phyloP scores from a whole-genome alignment of 2,888 invertebrate species.

The Auanema sp. region DNA sequence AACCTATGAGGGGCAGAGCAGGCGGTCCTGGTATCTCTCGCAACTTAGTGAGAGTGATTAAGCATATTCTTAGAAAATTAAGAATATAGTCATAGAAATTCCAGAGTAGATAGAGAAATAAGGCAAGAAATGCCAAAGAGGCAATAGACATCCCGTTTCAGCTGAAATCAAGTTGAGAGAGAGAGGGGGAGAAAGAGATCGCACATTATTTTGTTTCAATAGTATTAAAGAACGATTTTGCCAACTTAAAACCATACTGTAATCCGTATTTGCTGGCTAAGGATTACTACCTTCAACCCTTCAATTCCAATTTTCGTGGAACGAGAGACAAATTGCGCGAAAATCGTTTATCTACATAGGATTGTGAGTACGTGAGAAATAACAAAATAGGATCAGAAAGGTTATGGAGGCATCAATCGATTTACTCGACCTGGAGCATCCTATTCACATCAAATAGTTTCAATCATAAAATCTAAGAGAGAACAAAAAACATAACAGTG shows the following conservation, averaged over 20 bases:
- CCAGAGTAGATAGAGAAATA: slow-evolving; percentile 7
- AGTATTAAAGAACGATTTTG: too few relatives aligned
- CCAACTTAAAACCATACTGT: too few relatives aligned
- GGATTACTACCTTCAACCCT: too few relatives aligned
- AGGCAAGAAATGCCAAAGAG: background rate
- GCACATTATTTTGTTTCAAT: too few relatives aligned
- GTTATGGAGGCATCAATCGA: background rate
- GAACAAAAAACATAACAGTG: too few relatives aligned
- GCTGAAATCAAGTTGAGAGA: slow-evolving; percentile 5
- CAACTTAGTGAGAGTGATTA: slow-evolving; percentile 3
- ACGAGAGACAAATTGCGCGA: too few relatives aligned
- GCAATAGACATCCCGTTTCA: slow-evolving; percentile 12
- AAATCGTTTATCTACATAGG: too few relatives aligned
- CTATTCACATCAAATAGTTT: background rate
- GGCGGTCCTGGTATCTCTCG: slow-evolving; percentile 36
- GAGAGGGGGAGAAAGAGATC: background rate
- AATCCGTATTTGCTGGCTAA: too few relatives aligned
- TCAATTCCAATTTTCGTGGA: too few relatives aligned
- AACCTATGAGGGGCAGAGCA: slow-evolving; percentile 38
- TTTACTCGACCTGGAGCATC: too few relatives aligned
- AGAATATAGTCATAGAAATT: background rate
- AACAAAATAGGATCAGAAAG: background rate
- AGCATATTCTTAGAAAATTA: slow-evolving; percentile 6
- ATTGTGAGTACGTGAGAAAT: background rate
- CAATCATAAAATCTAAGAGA: background rate